Evolutionary conservation across 2,888 invertebrate species (phyloP).

Genomic region (Spilosoma lubricipeda): DNA sequence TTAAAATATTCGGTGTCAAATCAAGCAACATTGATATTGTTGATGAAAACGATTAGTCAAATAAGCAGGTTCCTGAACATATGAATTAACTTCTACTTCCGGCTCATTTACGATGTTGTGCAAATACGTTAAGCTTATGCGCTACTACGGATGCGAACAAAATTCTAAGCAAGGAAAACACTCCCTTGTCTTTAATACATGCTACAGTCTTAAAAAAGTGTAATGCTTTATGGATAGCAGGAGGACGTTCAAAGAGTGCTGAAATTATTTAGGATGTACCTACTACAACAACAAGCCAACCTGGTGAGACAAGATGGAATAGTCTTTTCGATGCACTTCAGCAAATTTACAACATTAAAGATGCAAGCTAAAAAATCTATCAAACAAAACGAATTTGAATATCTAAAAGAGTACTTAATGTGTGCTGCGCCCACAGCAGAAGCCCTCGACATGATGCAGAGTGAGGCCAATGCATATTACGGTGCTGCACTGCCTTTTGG

Average conservation of each 20-base stretch:
- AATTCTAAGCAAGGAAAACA: conserved; percentile 8
- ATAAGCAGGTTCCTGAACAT: neutral
- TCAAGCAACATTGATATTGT: too few relatives aligned
- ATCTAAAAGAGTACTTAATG: conserved; percentile 30
- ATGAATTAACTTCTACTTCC: neutral
- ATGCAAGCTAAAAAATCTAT: conserved; percentile 22
- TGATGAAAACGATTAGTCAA: neutral
- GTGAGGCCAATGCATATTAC: conserved; percentile 27
- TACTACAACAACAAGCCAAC: too few relatives aligned
- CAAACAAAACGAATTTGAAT: conserved; percentile 29
- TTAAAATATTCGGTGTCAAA: neutral
- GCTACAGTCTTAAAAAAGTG: conserved; percentile 14
- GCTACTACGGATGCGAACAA: conserved; percentile 22
- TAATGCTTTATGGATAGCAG: conserved; percentile 12
- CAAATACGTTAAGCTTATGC: conserved; percentile 22
- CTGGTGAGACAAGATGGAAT: conserved; percentile 26
- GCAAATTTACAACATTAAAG: conserved; percentile 18
- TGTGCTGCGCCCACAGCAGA: conserved; percentile 29
- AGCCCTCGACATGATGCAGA: conserved; percentile 29
- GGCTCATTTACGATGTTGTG: conserved; percentile 23
- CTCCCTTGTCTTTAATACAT: conserved; percentile 10
- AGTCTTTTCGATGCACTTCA: conserved; percentile 19
- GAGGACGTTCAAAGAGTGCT: too few relatives aligned
- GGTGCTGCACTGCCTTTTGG: conserved; percentile 30
- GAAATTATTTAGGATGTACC: too few relatives aligned